These are phyloP conservation scores for Pseudomyrmex cubaensis DNA, from an alignment of 1,140 invertebrate genomes.

Conservation along the genomic window DNA sequence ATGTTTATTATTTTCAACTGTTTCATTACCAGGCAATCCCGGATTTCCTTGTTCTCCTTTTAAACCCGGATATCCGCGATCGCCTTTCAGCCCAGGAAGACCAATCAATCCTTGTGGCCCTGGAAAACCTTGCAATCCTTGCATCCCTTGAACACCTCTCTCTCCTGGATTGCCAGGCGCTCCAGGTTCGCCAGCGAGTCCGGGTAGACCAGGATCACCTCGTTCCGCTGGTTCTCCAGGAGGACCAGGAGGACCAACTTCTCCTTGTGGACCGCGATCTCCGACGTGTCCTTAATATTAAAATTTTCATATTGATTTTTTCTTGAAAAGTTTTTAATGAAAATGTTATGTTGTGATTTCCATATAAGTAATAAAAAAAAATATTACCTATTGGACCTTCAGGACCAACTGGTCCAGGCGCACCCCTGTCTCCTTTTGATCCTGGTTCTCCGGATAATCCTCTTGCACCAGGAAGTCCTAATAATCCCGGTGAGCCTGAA, in stretches of 20 bases:
- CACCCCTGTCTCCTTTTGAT: constrained; percentile 91
- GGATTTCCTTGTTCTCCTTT: constrained; percentile 91
- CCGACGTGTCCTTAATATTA: constrained; percentile 86
- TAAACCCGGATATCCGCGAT: constrained; percentile 88
- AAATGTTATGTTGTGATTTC: not conserved
- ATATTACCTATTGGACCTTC: constrained; percentile 88
- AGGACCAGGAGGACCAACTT: constrained; percentile 89
- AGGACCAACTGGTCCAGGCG: constrained; percentile 86
- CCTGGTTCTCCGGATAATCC: constrained; percentile 88
- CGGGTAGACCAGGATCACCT: constrained; percentile 91
- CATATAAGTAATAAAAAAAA: not conserved
- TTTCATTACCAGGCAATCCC: constrained; percentile 86
- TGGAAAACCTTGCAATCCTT: constrained; percentile 88
- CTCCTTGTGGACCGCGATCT: constrained; percentile 89
- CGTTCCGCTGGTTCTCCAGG: constrained; percentile 91
- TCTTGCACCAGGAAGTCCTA: constrained; percentile 90
- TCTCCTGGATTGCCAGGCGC: constrained; percentile 89
- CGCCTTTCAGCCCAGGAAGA: constrained; percentile 90
- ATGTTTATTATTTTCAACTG: constrained; percentile 16
- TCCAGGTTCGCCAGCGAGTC: constrained; percentile 90
- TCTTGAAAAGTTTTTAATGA: constrained; percentile 4
- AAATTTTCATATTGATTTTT: constrained; percentile 10
- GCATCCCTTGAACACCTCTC: constrained; percentile 86
- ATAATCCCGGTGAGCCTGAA: constrained; percentile 89
- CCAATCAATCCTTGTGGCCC: constrained; percentile 89